phyloP scores from a whole-genome alignment of 2,797 vertebrate species.

The Leptodactylus fallax region DNA sequence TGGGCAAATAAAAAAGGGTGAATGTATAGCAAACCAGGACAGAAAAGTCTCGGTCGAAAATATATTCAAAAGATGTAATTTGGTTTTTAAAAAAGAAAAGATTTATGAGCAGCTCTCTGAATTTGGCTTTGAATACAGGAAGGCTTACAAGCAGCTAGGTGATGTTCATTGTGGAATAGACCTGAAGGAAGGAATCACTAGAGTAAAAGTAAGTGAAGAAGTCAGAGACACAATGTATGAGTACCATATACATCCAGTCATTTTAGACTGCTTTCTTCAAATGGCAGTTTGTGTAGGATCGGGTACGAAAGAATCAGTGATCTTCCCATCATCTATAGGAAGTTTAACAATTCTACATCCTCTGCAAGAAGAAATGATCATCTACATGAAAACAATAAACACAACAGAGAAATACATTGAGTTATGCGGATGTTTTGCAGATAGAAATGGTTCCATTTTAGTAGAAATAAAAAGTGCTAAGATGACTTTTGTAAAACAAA shows the following conservation, averaged over 20 bases:
- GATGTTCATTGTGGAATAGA: too few relatives aligned
- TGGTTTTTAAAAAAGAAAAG: conserved; percentile 69
- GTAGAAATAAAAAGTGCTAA: conserved; percentile 80
- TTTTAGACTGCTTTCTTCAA: conserved; percentile 84
- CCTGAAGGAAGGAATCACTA: too few relatives aligned
- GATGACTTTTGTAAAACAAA: conserved; percentile 76
- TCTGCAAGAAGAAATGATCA: conserved; percentile 81
- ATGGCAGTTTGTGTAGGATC: too few relatives aligned
- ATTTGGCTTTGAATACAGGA: too few relatives aligned
- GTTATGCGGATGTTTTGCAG: conserved; percentile 85
- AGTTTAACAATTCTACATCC: conserved; percentile 78
- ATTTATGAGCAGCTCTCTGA: too few relatives aligned
- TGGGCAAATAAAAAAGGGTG: conserved; percentile 72
- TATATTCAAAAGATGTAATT: conserved; percentile 78
- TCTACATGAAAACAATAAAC: conserved; percentile 81
- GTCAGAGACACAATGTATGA: conserved; percentile 74
- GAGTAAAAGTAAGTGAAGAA: too few relatives aligned
- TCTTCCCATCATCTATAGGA: conserved; percentile 81
- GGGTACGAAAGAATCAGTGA: too few relatives aligned
- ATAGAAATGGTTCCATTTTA: conserved; percentile 77
- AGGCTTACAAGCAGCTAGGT: too few relatives aligned
- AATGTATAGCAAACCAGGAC: conserved; percentile 31
- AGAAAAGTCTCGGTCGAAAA: conserved; percentile 72
- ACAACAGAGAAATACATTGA: conserved; percentile 77
- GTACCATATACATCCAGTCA: conserved; percentile 84